Base-by-base conservation (phyloP, 2,797 vertebrate genomes). In the Periophthalmus magnuspinnatus region DNA sequence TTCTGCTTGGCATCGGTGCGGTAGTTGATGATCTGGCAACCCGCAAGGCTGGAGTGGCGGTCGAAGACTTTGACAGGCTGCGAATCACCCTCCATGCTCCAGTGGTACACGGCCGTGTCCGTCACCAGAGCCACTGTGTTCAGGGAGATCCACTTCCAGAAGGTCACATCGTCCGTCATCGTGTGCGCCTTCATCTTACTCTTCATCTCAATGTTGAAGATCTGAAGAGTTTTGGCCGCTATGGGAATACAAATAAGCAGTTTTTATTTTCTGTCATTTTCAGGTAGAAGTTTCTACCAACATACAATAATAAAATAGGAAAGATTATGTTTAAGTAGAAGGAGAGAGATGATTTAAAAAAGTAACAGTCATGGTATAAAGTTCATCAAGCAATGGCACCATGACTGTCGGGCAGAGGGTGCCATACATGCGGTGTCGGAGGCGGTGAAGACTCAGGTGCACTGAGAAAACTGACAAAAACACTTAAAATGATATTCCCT, bases 171-270 rank as follows among this genome's bases (percentile, higher is more conserved):
- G 56, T 99, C 97, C 0, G 97, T 98, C 97, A 99, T 99, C 62
- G 97, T 99, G 85, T 99, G 97, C 22, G 97, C 97, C 91, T 99
- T 99, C 97, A 99, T 99, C 93, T 99, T 99, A 88, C 97, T 99
- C 94, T 99, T 99, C 97, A 99, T 99, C 88, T 99, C 97, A 70
- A 99, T 99, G 91, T 99, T 99, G 89, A 99, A 98, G 91, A 99
- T 99, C 90, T 99, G 97, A 90, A 99, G 97, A 6, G 97, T 99
- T 94, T 98, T 99, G 80, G 96, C 95, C 74, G 97, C 97, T 99
- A 90, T 5, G 79, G 36, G 19, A 50, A 45, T n/a, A 50, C 61
- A 74, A 69, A 36, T 58, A 65, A 69, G 70, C 24, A 71, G 32
- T 19, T 59, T 59, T 34, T 1, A 19, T 60, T 33, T 33, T 2